These are phyloP conservation scores for Argyrosomus regius DNA, from an alignment of 2,797 vertebrate species.

Conservation along the genomic window DNA sequence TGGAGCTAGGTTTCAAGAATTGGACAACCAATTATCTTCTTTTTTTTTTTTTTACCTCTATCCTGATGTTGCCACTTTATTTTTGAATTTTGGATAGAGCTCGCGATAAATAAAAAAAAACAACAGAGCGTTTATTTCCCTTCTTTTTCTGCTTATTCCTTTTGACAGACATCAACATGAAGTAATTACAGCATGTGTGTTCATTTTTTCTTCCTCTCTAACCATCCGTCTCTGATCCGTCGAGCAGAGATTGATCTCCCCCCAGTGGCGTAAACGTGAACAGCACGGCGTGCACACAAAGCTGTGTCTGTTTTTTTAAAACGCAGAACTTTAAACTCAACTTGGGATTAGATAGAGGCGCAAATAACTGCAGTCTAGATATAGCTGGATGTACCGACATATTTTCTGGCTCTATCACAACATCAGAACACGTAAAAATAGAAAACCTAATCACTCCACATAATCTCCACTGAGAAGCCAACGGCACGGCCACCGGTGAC, in stretches of 20 bases:
- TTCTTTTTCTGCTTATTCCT: slow-evolving; percentile 34
- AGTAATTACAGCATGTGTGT: slow-evolving; percentile 59
- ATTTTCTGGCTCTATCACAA: slow-evolving; percentile 50
- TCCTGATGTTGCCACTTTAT: slow-evolving; percentile 53
- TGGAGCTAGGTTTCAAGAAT: slow-evolving; percentile 58
- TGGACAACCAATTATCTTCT: slow-evolving; percentile 55
- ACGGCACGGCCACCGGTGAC: slow-evolving; percentile 69
- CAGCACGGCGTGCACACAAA: not conserved
- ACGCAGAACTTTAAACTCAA: slow-evolving; percentile 32
- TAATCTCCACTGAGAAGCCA: slow-evolving; percentile 65
- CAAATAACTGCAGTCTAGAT: slow-evolving; percentile 20
- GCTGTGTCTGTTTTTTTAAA: not conserved
- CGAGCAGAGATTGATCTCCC: slow-evolving; percentile 77
- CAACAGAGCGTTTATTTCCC: slow-evolving; percentile 24
- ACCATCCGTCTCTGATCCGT: slow-evolving; percentile 33
- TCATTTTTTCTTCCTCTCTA: slow-evolving; percentile 33
- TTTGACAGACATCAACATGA: slow-evolving; percentile 50
- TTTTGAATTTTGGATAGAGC: slow-evolving; percentile 55
- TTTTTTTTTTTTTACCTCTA: slow-evolving; percentile 3
- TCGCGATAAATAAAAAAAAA: slow-evolving; percentile 4
- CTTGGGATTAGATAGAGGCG: slow-evolving; percentile 34
- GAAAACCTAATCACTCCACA: slow-evolving; percentile 64
- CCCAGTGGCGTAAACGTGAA: slow-evolving; percentile 71
- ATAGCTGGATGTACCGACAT: slow-evolving; percentile 50
- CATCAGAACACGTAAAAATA: slow-evolving; percentile 69